Base-by-base conservation (phyloP, 2,113 vertebrate species). In the Corvus hawaiiensis region DNA sequence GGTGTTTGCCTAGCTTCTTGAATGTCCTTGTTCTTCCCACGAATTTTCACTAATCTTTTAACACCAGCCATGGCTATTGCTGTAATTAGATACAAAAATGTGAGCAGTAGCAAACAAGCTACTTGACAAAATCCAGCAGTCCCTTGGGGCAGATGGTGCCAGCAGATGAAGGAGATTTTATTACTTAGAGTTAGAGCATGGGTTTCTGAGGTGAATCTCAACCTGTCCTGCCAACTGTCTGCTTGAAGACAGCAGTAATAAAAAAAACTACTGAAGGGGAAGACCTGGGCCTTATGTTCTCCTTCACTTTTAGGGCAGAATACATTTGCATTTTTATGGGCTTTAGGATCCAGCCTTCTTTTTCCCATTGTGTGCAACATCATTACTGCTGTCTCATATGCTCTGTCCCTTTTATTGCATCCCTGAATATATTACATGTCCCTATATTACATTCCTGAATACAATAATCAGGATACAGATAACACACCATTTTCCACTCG, bases 21-120 rank as follows among this genome's bases (percentile, higher is more conserved):
- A 90, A 86, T 46, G 93, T 58, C 95, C 97, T 98, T 97, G 89
- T 88, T 93, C 89, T 85, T 73, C n/a, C 61, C 64, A 85, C 37
- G 52, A 44, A 87, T 93, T 92, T 87, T 88, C 87, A 88, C 33
- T 76, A 63, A 89, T 87, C 86, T 92, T 87, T 44, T 92, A 62
- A 72, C 93, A 90, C 43, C 51, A 87, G 28, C 59, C 73, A 3
- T 84, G 84, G 55, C 87, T 63, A 44, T 84, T 89, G 71, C 66
- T 9, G 1, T 54, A 71, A 92, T 96, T 85, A 79, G 84, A 76
- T 61, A 61, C 39, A 93, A 92, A 95, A 96, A 90, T 39, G 66
- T 5, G 1, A 94, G 84, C 7, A 3, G 66, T n/a, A 84, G 69
- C 89, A 90, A 96, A 91, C 75, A 95, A 94, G 84, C 84, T 85